These are phyloP conservation scores for Habrosyne pyritoides DNA, from an alignment of 2,888 invertebrate genomes.

Conservation along the genomic window DNA sequence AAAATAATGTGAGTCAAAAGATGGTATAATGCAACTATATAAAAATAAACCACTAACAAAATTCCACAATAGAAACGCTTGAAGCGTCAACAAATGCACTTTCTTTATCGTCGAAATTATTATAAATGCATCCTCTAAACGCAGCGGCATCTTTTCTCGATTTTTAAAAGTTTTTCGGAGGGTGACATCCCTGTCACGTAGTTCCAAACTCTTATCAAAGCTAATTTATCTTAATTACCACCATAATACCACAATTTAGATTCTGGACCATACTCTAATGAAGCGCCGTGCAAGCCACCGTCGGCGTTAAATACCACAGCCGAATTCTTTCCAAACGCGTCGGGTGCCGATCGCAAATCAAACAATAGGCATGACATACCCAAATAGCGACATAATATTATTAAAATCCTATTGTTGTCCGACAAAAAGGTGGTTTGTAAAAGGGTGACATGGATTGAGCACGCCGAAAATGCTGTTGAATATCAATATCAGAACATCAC, in stretches of 20 bases:
- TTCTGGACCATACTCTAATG: slow-evolving; percentile 61
- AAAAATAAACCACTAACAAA: neutral
- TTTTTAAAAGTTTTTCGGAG: slow-evolving; percentile 47
- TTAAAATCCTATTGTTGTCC: slow-evolving; percentile 63
- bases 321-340: slow-evolving; percentile 60
- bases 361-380: slow-evolving; percentile 70
- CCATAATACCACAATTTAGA: slow-evolving; percentile 73
- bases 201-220: slow-evolving; percentile 64
- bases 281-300: slow-evolving; percentile 76
- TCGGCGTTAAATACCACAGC: slow-evolving; percentile 74
- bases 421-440: slow-evolving; percentile 57
- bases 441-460: slow-evolving; percentile 59
- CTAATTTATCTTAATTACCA: slow-evolving; percentile 80
- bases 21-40: neutral
- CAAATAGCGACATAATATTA: slow-evolving; percentile 44
- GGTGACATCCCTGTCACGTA: slow-evolving; percentile 64
- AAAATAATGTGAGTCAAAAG: neutral
- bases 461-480: slow-evolving; percentile 54
- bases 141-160: slow-evolving; percentile 20
- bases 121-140: slow-evolving; percentile 21
- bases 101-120: slow-evolving; percentile 12
- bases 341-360: slow-evolving; percentile 66
- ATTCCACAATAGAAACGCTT: neutral
- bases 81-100: slow-evolving; percentile 20
- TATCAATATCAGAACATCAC: slow-evolving; percentile 57